Conservation (phyloP, 2,113 vertebrate genomes). For the Bombycilla garrulus region DNA sequence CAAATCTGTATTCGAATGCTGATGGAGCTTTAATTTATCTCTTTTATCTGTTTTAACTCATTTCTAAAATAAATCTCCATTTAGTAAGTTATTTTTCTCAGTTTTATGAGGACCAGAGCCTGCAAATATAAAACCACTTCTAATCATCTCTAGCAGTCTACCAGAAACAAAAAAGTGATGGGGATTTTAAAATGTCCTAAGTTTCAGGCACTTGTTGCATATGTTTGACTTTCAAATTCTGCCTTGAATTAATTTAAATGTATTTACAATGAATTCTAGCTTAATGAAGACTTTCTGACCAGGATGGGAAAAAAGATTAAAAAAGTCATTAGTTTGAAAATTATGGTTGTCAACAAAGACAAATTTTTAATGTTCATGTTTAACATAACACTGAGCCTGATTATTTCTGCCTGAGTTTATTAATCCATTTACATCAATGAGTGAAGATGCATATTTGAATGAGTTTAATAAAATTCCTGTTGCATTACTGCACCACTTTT, state of each 20-base stretch:
- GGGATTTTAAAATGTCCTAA: neutral
- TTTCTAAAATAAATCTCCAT: neutral
- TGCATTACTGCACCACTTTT: neutral
- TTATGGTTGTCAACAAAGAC: neutral
- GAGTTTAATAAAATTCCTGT: neutral
- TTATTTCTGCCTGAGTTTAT: neutral
- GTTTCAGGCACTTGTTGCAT: neutral
- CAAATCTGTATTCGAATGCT: neutral
- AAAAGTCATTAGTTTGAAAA: neutral
- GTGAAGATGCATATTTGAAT: neutral
- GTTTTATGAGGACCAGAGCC: neutral
- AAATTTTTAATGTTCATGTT: constrained; percentile 1
- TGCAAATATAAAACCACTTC: neutral
- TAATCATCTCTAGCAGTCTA: neutral
- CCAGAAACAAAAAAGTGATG: neutral
- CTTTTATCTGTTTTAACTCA: neutral
- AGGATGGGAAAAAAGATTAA: neutral
- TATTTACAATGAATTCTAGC: neutral
- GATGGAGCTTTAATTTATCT: neutral
- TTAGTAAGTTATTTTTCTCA: neutral
- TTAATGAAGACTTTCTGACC: neutral
- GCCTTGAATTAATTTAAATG: neutral
- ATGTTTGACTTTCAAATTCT: neutral
- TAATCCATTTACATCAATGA: neutral
- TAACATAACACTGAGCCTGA: neutral